Evolutionary conservation across 2,797 vertebrate genomes (phyloP), one percentile per base, ranked within the genome.

Genomic region (Sebastes elongatus): DNA sequence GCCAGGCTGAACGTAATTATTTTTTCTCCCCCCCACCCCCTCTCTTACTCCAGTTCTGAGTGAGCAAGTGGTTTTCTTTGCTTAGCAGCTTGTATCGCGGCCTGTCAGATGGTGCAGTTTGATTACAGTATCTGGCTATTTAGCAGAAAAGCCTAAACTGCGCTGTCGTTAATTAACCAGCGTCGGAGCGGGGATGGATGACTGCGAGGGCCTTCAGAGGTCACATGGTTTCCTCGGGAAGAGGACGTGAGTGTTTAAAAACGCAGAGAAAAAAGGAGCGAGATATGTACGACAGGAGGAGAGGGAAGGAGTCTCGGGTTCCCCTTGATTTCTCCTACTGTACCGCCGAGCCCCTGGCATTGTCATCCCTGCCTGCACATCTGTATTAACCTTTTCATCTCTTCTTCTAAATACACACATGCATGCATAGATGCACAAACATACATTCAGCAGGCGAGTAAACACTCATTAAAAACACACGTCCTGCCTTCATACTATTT

Each of bases 141-240:
- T 93, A 94, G 91, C 89, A 71, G 92, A 27, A 57, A 70, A 92
- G 84, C 85, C 80, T 92, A 92, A 94, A 93, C 89, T 85, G 78
- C 6, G 80, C 76, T 89, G 94, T 89, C 74, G 78, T 94, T 96
- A 96, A 96, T 96, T 95, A 96, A 93, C 82, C 79, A 71, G 82
- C 76, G 53, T 93, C 82, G 71, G 81, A 92, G 81, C 83, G 86
- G 87, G 90, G 90, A 91, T 78, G 91, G 91, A 92, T 90, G 94
- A 93, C 90, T 92, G 83, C 25, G 25, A 86, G 90, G 92, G 94
- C 90, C 76, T 89, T 89, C 77, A 33, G 91, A 94, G 94, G 94
- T 95, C 95, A 93, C 71, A 33, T 57, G 65, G 82, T 74, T 88
- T 86, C 67, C 52, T 53, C 52, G 52, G 60, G 86, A 88, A 90